Percentiles rank a stretch among this genome's conserved stretches.
These are phyloP conservation scores for Anabas testudineus DNA, from an alignment of 2,797 vertebrate genomes.

Conservation along the genomic window DNA sequence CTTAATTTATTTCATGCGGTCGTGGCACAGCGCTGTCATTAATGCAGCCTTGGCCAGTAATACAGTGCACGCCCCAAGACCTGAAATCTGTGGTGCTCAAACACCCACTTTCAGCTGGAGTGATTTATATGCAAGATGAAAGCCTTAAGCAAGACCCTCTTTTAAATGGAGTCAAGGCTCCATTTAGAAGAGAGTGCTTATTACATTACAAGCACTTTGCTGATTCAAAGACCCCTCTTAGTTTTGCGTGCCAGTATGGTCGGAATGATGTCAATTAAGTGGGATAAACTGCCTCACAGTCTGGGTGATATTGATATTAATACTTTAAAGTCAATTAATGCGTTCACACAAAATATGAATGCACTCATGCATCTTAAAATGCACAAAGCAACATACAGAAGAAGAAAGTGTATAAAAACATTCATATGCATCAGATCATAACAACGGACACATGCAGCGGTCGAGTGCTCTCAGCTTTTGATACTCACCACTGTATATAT, in stretches of 20 bases:
- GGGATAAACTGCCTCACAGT: conserved; percentile 68
- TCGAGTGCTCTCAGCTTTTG: not conserved
- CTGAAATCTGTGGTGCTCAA: conserved; percentile 68
- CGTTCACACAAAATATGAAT: conserved; percentile 38
- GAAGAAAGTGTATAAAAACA: conserved; percentile 1
- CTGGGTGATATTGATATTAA: conserved; percentile 56
- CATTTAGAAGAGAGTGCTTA: conserved; percentile 84
- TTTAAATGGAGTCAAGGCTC: conserved; percentile 85
- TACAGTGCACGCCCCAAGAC: conserved; percentile 69
- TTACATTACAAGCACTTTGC: conserved; percentile 82
- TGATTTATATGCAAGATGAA: conserved; percentile 83
- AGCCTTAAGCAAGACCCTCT: conserved; percentile 82
- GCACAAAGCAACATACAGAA: conserved; percentile 15
- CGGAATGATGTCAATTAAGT: conserved; percentile 84
- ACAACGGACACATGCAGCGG: conserved; percentile 11
- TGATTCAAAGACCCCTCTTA: conserved; percentile 74
- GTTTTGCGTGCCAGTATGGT: conserved; percentile 72
- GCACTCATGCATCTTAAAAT: conserved; percentile 27
- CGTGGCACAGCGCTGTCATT: conserved; percentile 65
- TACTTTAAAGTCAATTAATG: conserved; percentile 48
- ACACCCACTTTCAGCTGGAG: conserved; percentile 71
- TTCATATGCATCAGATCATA: conserved; percentile 1
- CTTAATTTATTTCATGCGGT: conserved; percentile 68
- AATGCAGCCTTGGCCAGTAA: conserved; percentile 68
- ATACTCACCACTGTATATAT: not conserved